Base-by-base conservation (phyloP, 2,888 invertebrate genomes). In the Lasioglossum lativentre region DNA sequence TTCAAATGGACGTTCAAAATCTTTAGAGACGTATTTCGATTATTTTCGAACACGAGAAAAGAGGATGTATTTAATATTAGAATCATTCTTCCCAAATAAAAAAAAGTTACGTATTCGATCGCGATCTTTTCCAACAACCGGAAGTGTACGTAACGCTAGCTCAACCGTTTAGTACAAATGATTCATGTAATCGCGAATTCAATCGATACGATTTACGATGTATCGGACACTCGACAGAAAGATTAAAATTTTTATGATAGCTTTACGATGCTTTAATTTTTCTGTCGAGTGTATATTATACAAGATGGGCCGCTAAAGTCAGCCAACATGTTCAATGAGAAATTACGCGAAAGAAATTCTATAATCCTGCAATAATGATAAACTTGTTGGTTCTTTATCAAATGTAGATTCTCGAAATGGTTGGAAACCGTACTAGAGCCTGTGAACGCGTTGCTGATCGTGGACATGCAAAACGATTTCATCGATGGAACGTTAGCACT, bases 381-480 rank as follows among this genome's bases (percentile, higher is more conserved):
- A 27, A 27, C 59, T 30, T 63, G 30, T 19, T 12, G 4, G 4
- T 68, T 1, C 4, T 23, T 68, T 38, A 38, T 38, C 1, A 38
- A 38, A 68, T n/a, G 38, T 68, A 97, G 97, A 94, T 98, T 98
- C 94, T 98, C 97, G 97, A 97, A 97, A 92, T 98, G 98, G 98
- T 97, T 98, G 88, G 97, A 97, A 96, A 97, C 97, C 92, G 89
- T 86, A 19, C 16, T 92, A 34, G 96, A 97, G 77, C 98, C 98
- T 30, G 97, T 97, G 85, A 97, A 97, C 93, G 98, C 98, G 52
- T 97, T 99, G 94, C 96, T 99, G 86, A 96, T 99, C 86, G 98
- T 99, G 86, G 99, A 99, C 95, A 98, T 99, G n/a, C 99, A 99
- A 96, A 99, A 99, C 95, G 99, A 99, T 96, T 99, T 99, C 95